Evolutionary conservation across 2,888 invertebrate genomes (phyloP), one percentile per base, ranked within the genome.

Genomic region (Xiphydria camelus): DNA sequence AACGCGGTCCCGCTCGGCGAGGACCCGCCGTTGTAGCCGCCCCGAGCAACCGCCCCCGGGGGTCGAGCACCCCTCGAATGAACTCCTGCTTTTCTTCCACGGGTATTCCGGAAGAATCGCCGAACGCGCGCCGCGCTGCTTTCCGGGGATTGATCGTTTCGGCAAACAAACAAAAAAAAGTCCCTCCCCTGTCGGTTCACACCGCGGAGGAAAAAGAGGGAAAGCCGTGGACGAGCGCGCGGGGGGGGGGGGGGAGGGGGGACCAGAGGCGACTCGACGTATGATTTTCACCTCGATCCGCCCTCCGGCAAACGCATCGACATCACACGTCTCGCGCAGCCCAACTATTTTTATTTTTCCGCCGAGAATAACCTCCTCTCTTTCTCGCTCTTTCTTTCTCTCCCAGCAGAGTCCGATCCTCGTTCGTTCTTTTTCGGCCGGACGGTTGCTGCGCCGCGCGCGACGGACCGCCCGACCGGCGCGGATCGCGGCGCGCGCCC

Each of bases 261-360:
- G 35, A 41, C 37, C 17, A 35, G 22, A 46, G 25, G 10, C 29
- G 48, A 34, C n/a, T n/a, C 6, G 12, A 12, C 12, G 9, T 6
- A 29, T 35, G 41, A 51, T 55, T 51, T 46, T 53, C 52, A 53
- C 51, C 55, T 51, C 53, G 47, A 53, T 50, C 49, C 50, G 52
- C 46, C 52, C 53, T 51, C 41, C 38, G 40, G 31, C 49, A 41
- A 33, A 51, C 47, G 46, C 46, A 45, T 40, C 50, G 41, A 48
- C 17, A 39, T 23, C 23, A 7, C 6, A n/a, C 34, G 34, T 36
- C 33, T 34, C 41, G 38, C 43, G 37, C 34, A 21, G 35, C 31
- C 19, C 38, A 40, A 41, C 55, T 55, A 55, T 55, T 55, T 55
- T 51, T 52, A 47, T 42, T 36, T 54, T 48, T 29, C 47, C 49